Conservation (phyloP, 2,113 vertebrate genomes). For the Entelurus aequoreus region DNA sequence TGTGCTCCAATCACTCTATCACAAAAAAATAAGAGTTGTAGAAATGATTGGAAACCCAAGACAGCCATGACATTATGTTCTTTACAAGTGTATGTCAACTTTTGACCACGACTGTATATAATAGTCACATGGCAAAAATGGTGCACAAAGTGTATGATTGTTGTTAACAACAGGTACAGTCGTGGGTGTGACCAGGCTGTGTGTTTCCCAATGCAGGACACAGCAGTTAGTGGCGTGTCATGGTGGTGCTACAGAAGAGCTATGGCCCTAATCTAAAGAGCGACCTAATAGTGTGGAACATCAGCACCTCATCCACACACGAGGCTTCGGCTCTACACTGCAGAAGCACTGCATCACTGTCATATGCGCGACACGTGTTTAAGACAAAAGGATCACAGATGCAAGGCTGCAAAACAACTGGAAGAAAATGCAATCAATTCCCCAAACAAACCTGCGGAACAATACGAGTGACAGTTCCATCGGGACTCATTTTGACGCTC, state of each 20-base stretch:
- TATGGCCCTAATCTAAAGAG: conserved; percentile 51
- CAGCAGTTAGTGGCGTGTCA: conserved; percentile 34
- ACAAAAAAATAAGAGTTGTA: too few relatives aligned
- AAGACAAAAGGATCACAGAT: conserved; percentile 44
- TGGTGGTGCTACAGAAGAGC: conserved; percentile 26
- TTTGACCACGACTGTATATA: too few relatives aligned
- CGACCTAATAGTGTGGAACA: conserved; percentile 47
- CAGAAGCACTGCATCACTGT: conserved; percentile 33
- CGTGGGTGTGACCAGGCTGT: conserved; percentile 22
- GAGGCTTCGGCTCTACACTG: conserved; percentile 3
- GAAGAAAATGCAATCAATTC: conserved; percentile 34
- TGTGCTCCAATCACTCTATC: too few relatives aligned
- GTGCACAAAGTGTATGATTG: not conserved
- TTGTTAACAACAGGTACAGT: not conserved
- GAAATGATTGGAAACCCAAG: too few relatives aligned
- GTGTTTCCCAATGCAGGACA: conserved; percentile 26
- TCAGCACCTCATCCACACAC: conserved; percentile 18
- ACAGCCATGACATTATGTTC: too few relatives aligned
- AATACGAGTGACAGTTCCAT: conserved; percentile 33
- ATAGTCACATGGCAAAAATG: too few relatives aligned
- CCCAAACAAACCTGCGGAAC: conserved; percentile 17
- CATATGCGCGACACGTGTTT: conserved; percentile 49
- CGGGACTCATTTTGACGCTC: conserved; percentile 37
- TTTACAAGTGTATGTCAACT: too few relatives aligned
- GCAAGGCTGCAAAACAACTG: conserved; percentile 14